A percentile compares a stretch with the other conserved stretches of the same genome.
phyloP scores from a whole-genome alignment of 2,797 vertebrate genomes.

The Lutjanus campechanus region DNA sequence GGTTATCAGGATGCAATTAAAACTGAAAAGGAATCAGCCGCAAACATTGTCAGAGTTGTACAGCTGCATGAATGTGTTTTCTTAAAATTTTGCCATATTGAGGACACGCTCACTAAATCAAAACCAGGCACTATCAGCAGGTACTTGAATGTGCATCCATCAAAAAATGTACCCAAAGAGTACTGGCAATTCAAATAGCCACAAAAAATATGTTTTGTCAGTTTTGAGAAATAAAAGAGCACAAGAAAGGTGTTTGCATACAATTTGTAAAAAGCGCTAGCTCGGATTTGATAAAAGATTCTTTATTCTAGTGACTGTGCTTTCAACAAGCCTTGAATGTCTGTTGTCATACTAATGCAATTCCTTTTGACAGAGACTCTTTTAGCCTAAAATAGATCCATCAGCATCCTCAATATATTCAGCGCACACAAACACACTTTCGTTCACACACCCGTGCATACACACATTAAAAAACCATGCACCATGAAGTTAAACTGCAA shows the following conservation, averaged over 20 bases:
- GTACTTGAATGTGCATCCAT: constrained; percentile 51
- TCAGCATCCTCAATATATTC: constrained; percentile 68
- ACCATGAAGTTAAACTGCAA: constrained; percentile 52
- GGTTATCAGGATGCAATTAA: constrained; percentile 77
- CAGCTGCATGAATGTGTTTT: constrained; percentile 45
- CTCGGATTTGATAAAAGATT: constrained; percentile 72
- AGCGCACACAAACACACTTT: constrained; percentile 44
- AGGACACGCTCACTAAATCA: constrained; percentile 53
- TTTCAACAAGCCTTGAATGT: constrained; percentile 78
- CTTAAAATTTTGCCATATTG: constrained; percentile 39
- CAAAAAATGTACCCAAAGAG: constrained; percentile 35
- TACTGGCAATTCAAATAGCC: constrained; percentile 49
- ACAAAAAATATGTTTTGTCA: constrained; percentile 56
- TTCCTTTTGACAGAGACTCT: constrained; percentile 71
- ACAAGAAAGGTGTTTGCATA: constrained; percentile 63
- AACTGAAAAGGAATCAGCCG: constrained; percentile 51
- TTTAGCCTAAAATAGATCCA: constrained; percentile 81
- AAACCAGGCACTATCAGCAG: constrained; percentile 44
- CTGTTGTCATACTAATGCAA: constrained; percentile 74
- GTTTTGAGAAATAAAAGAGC: constrained; percentile 52
- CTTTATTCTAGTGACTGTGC: constrained; percentile 68
- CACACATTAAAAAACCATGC: constrained; percentile 48
- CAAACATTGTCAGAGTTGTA: constrained; percentile 41
- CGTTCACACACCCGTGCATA: constrained; percentile 22
- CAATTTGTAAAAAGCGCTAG: constrained; percentile 64